Conservation (phyloP, 2,113 vertebrate genomes). For the Tychaedon coryphoeus region DNA sequence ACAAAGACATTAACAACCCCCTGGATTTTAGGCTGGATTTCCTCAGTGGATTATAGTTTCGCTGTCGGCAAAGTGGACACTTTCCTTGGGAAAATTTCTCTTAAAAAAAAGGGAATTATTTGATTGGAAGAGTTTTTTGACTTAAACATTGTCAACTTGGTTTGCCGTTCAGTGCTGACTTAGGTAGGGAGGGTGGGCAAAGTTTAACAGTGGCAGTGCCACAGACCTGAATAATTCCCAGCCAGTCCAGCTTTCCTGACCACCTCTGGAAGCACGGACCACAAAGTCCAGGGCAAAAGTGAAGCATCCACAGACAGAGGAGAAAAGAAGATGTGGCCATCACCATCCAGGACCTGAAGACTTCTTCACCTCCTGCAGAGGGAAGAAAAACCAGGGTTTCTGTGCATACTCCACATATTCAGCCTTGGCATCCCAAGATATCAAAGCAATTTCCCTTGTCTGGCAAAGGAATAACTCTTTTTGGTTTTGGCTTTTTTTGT, state of each 20-base stretch:
- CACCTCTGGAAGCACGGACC: background rate
- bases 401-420: background rate
- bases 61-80: background rate
- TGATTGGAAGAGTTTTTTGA: background rate
- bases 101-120: background rate
- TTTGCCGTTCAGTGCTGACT: background rate
- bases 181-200: background rate
- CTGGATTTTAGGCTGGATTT: background rate
- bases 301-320: background rate
- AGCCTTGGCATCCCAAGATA: background rate
- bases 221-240: background rate
- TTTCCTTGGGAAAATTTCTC: background rate
- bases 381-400: background rate
- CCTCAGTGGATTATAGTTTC: background rate
- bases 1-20: background rate
- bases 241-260: background rate
- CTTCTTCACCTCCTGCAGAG: background rate
- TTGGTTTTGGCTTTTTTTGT: background rate
- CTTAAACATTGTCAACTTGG: background rate
- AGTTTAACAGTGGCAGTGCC: background rate
- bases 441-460: background rate
- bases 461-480: background rate
- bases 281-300: background rate
- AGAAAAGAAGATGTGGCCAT: background rate
- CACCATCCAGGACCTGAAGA: background rate